phyloP scores from a whole-genome alignment of 64 coral and sea anemone species.

The Hydrozoanthus tunicans region DNA sequence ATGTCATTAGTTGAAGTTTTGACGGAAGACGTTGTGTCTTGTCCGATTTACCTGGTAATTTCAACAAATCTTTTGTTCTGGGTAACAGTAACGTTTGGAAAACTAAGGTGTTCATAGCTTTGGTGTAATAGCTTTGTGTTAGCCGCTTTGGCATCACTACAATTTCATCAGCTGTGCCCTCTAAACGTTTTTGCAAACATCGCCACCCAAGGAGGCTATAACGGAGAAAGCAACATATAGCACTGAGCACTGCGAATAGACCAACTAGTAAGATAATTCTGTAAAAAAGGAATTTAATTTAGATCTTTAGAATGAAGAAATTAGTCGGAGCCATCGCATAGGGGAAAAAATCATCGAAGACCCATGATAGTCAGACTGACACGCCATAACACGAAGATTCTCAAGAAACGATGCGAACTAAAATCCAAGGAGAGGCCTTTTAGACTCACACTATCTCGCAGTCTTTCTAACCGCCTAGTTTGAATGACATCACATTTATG shows the following conservation, averaged over 20 bases:
- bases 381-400: conserved; percentile 1
- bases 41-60: conserved; percentile 52
- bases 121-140: conserved; percentile 58
- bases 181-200: conserved; percentile 58
- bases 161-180: conserved; percentile 66
- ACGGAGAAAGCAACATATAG: conserved; percentile 63
- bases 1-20: conserved; percentile 54
- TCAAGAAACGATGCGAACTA: neutral
- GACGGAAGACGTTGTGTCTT: conserved; percentile 35
- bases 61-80: conserved; percentile 12
- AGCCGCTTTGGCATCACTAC: conserved; percentile 64
- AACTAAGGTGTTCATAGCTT: conserved; percentile 66
- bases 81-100: conserved; percentile 56
- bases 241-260: neutral
- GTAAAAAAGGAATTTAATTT: neutral
- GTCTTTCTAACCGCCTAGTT: too few relatives aligned
- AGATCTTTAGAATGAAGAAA: neutral
- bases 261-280: conserved; percentile 2
- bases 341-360: neutral
- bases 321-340: conserved; percentile 1
- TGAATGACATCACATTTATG: too few relatives aligned
- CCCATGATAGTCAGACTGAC: neutral
- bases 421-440: too few relatives aligned
- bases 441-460: neutral
- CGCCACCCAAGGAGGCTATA: conserved; percentile 51